phyloP scores from a whole-genome alignment of 2,113 vertebrate species.

The Austrofundulus limnaeus region DNA sequence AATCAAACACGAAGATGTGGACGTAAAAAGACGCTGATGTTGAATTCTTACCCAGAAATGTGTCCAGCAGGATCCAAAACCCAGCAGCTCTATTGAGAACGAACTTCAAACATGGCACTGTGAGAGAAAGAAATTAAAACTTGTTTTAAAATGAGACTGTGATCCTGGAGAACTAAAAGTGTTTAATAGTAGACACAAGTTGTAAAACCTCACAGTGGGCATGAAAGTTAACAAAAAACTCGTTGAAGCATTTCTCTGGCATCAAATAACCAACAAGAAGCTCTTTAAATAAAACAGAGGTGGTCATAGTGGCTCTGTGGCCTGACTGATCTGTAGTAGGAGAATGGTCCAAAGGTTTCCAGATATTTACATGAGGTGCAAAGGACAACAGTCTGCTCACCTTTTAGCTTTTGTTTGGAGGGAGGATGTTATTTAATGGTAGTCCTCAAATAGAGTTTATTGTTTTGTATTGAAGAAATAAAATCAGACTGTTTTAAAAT shows the following conservation, averaged over 20 bases:
- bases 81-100: conserved; percentile 80
- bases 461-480: too few relatives aligned
- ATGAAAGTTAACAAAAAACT: conserved; percentile 76
- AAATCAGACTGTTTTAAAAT: too few relatives aligned
- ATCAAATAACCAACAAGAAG: conserved; percentile 79
- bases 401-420: not conserved
- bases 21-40: not conserved
- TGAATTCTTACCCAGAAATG: conserved; percentile 79
- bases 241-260: conserved; percentile 83
- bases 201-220: conserved; percentile 81
- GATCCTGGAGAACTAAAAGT: not conserved
- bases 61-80: conserved; percentile 81
- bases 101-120: conserved; percentile 84
- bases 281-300: conserved; percentile 48
- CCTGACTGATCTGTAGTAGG: not conserved
- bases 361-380: not conserved
- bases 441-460: too few relatives aligned
- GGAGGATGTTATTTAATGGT: too few relatives aligned
- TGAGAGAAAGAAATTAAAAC: not conserved
- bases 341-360: conserved; percentile 30
- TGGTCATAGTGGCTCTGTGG: conserved; percentile 39
- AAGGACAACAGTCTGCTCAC: not conserved
- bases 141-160: too few relatives aligned
- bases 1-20: not conserved
- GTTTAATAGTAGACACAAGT: too few relatives aligned